phyloP scores from a whole-genome alignment of 2,797 vertebrate species.

The Petrocephalus sullivani region DNA sequence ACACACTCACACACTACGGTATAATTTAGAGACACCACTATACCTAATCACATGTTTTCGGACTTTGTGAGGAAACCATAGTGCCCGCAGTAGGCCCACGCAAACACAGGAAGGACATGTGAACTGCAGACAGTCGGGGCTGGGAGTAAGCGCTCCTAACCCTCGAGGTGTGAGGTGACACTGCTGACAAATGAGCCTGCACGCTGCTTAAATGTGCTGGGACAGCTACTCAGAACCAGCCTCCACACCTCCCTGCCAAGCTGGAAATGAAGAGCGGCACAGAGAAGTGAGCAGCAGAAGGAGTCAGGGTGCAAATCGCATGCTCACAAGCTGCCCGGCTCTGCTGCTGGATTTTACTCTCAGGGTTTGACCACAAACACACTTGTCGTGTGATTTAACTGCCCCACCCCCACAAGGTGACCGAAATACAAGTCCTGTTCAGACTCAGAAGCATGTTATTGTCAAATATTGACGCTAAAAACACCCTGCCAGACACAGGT shows the following conservation, averaged over 20 bases:
- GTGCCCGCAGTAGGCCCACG: background rate
- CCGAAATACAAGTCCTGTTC: background rate
- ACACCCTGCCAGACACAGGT: background rate
- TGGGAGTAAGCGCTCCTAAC: background rate
- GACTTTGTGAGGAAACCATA: background rate
- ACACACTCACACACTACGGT: background rate
- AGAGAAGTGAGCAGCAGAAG: background rate
- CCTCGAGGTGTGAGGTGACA: background rate
- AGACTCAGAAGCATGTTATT: background rate
- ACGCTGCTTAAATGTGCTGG: background rate
- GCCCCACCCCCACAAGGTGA: background rate
- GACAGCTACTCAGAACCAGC: background rate
- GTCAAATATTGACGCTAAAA: background rate
- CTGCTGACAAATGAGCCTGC: background rate
- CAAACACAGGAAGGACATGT: background rate
- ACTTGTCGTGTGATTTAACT: too few relatives aligned
- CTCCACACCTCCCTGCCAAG: background rate
- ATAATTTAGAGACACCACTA: slow-evolving; percentile 1
- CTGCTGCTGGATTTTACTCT: background rate
- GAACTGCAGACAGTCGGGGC: background rate
- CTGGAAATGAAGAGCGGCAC: background rate
- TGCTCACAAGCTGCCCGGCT: background rate
- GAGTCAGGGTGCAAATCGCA: background rate
- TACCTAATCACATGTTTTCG: slow-evolving; percentile 2
- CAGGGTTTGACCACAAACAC: background rate